A percentile compares a stretch with the other conserved stretches of the same genome.
phyloP scores from a whole-genome alignment of 2,888 invertebrate genomes.

The Lithophane leautieri region DNA sequence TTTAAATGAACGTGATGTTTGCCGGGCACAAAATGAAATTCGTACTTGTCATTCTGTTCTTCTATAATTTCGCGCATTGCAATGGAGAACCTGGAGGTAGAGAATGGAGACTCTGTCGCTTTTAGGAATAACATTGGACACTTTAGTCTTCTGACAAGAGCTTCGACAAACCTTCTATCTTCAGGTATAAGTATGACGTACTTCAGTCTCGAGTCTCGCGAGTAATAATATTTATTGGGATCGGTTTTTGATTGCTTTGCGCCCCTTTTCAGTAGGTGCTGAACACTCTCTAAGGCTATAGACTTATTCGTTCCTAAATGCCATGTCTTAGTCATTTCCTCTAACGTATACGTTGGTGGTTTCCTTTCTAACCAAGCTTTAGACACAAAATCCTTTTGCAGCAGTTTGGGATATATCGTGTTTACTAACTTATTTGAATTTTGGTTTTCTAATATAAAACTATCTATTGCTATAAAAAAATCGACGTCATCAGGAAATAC shows the following conservation, averaged over 20 bases:
- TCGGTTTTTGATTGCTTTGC: constrained; percentile 88
- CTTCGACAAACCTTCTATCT: constrained; percentile 88
- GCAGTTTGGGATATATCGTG: constrained; percentile 76
- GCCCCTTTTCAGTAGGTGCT: constrained; percentile 90
- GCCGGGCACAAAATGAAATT: constrained; percentile 91
- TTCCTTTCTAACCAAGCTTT: constrained; percentile 81
- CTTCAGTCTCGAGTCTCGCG: constrained; percentile 92
- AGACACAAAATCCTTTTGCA: constrained; percentile 85
- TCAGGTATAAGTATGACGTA: constrained; percentile 85
- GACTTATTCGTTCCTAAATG: constrained; percentile 90
- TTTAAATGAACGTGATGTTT: constrained; percentile 94
- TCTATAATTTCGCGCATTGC: constrained; percentile 89
- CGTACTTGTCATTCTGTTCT: constrained; percentile 89
- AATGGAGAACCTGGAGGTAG: constrained; percentile 89
- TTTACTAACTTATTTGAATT: constrained; percentile 81
- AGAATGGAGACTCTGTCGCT: constrained; percentile 90
- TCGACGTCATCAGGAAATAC: constrained; percentile 91
- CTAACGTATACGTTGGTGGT: constrained; percentile 91
- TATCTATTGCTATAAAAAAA: constrained; percentile 90
- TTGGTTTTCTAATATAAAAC: constrained; percentile 80
- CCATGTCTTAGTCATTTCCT: constrained; percentile 91
- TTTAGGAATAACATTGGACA: constrained; percentile 92
- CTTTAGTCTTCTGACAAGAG: constrained; percentile 89
- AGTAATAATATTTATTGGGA: constrained; percentile 91
- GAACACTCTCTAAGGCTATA: constrained; percentile 88